Evolutionary conservation across 2,797 vertebrate species (phyloP).

Genomic region (Intellagama lesueurii): DNA sequence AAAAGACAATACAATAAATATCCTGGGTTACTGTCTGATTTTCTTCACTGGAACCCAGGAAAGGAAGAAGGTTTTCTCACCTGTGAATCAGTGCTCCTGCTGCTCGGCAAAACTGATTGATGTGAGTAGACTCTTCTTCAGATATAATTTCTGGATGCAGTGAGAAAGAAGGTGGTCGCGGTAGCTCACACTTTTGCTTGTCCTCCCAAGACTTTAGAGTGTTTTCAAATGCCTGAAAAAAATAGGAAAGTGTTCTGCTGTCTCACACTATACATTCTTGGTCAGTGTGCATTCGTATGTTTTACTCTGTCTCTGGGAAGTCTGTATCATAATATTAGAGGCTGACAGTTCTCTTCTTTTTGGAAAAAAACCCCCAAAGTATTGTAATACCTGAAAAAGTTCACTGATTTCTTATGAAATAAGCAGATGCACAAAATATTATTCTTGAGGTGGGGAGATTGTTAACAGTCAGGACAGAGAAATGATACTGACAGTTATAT

Average conservation of each 20-base stretch:
- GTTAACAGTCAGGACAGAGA: neutral
- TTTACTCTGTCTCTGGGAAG: neutral
- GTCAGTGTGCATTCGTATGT: neutral
- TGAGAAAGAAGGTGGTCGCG: constrained; percentile 83
- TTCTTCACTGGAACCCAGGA: neutral
- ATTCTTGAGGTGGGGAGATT: neutral
- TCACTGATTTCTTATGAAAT: neutral
- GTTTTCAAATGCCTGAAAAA: constrained; percentile 91
- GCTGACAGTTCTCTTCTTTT: neutral
- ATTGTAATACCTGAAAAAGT: neutral
- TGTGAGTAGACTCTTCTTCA: constrained; percentile 89
- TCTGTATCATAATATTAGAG: neutral
- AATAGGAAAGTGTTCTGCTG: neutral
- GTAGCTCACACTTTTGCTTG: constrained; percentile 93
- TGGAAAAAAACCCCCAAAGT: neutral
- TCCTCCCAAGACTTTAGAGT: constrained; percentile 98
- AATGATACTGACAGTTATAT: neutral
- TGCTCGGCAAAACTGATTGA: constrained; percentile 91
- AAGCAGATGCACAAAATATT: neutral
- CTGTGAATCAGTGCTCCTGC: constrained; percentile 93
- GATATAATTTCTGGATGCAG: constrained; percentile 89
- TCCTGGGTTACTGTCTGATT: constrained; percentile 15
- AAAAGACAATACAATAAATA: constrained; percentile 35
- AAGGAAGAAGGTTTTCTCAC: constrained; percentile 70
- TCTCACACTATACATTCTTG: neutral